phyloP scores from a whole-genome alignment of 2,888 invertebrate species.

The Branchipolynoe longqiensis region DNA sequence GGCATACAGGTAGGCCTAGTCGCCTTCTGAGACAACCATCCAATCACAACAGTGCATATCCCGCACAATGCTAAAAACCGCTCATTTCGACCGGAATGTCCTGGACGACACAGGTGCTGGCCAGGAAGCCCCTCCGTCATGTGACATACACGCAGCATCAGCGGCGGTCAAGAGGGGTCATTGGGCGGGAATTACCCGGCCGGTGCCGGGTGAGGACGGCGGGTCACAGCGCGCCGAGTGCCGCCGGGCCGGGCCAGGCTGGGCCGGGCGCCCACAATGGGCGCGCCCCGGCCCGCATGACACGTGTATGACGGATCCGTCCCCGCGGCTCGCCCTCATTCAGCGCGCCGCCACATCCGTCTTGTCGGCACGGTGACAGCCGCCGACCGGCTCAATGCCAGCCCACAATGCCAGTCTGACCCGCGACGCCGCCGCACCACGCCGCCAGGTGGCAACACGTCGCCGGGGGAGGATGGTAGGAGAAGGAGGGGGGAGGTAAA shows the following conservation, averaged over 20 bases:
- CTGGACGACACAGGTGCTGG: background rate
- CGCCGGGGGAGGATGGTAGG: background rate
- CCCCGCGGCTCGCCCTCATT: background rate
- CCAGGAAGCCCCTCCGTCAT: slow-evolving; percentile 13
- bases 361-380: slow-evolving; percentile 7
- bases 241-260: no score
- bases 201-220: no score
- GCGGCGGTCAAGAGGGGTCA: background rate
- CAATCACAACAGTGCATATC: slow-evolving; percentile 21
- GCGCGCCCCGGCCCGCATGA: background rate
- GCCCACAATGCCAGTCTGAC: slow-evolving; percentile 7
- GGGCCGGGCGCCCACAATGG: no score
- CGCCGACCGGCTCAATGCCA: slow-evolving; percentile 9
- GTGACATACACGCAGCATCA: background rate
- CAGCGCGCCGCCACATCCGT: slow-evolving; percentile 16
- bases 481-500: background rate
- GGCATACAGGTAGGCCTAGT: no score
- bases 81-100: background rate
- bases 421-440: no score
- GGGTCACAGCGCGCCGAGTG: no score
- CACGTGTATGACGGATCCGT: slow-evolving; percentile 48
- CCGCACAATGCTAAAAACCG: background rate
- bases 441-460: background rate
- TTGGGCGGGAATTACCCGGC: no score
- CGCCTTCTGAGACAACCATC: background rate